A percentile compares a stretch with the other conserved stretches of the same genome.
Evolutionary conservation across 2,888 invertebrate species (phyloP).

Genomic region (Cenopis cana): DNA sequence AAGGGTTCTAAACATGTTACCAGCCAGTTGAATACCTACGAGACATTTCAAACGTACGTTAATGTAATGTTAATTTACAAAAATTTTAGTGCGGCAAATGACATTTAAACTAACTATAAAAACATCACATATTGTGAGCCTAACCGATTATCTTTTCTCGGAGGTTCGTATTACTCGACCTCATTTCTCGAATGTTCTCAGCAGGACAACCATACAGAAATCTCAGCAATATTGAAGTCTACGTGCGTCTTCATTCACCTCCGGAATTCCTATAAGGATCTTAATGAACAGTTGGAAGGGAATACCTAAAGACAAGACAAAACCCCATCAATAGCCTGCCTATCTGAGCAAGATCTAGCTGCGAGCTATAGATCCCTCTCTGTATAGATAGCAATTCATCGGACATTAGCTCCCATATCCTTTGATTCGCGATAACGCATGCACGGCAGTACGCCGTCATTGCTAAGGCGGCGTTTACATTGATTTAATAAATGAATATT

Average conservation of each 20-base stretch:
- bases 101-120: too few species aligned
- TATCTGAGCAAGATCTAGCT: constrained; percentile 5
- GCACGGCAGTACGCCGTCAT: constrained; percentile 40
- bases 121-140: too few species aligned
- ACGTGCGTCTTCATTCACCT: not conserved
- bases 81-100: too few species aligned
- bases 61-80: too few species aligned
- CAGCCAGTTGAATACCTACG: too few species aligned
- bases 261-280: not conserved
- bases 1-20: too few species aligned
- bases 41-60: too few species aligned
- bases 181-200: too few species aligned
- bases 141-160: too few species aligned
- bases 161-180: too few species aligned
- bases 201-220: too few species aligned
- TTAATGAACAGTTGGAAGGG: not conserved
- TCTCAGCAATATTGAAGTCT: not conserved
- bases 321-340: not conserved
- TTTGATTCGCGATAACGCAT: constrained; percentile 45
- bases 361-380: constrained; percentile 19
- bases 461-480: constrained; percentile 18
- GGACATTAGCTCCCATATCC: constrained; percentile 42
- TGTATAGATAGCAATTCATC: constrained; percentile 29
- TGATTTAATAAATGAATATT: not conserved
- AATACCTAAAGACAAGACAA: constrained; percentile 13